Percentiles rank a stretch among this genome's conserved stretches.
phyloP scores from a whole-genome alignment of 2,888 invertebrate genomes.

The Agonopterix heracliana region DNA sequence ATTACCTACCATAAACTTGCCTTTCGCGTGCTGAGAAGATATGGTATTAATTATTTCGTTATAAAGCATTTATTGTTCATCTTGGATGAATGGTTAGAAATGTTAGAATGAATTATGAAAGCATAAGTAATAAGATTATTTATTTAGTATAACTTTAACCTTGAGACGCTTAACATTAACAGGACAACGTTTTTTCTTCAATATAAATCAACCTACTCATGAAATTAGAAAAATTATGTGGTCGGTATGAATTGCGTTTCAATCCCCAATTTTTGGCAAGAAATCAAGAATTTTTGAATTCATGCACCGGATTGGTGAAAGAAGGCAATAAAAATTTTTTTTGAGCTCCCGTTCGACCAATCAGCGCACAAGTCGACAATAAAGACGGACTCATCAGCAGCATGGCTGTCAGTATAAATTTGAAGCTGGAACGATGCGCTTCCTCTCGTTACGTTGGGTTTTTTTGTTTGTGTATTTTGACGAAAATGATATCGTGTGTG shows the following conservation, averaged over 20 bases:
- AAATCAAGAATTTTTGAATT: constrained; percentile 47
- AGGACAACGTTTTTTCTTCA: too few species aligned
- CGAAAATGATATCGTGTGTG: constrained; percentile 75
- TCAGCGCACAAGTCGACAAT: constrained; percentile 81
- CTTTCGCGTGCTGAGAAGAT: too few species aligned
- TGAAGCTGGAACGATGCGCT: constrained; percentile 90
- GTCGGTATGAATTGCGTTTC: neutral
- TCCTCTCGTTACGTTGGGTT: constrained; percentile 84
- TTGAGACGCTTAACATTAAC: too few species aligned
- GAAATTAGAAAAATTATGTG: neutral
- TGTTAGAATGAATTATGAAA: too few species aligned
- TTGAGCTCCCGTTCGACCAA: constrained; percentile 70
- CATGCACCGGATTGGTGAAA: constrained; percentile 49
- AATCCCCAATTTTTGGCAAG: constrained; percentile 40
- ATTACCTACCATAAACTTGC: too few species aligned
- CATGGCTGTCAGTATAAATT: constrained; percentile 99
- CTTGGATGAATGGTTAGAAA: too few species aligned
- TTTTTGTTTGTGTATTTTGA: constrained; percentile 72
- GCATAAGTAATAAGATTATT: too few species aligned
- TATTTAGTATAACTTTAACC: too few species aligned
- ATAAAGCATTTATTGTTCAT: too few species aligned
- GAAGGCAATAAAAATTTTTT: constrained; percentile 40
- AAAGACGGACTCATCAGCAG: constrained; percentile 91
- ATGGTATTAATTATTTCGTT: too few species aligned
- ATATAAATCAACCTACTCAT: too few species aligned